Conservation (phyloP, 2,113 vertebrate genomes). For the Polyodon spathula region DNA sequence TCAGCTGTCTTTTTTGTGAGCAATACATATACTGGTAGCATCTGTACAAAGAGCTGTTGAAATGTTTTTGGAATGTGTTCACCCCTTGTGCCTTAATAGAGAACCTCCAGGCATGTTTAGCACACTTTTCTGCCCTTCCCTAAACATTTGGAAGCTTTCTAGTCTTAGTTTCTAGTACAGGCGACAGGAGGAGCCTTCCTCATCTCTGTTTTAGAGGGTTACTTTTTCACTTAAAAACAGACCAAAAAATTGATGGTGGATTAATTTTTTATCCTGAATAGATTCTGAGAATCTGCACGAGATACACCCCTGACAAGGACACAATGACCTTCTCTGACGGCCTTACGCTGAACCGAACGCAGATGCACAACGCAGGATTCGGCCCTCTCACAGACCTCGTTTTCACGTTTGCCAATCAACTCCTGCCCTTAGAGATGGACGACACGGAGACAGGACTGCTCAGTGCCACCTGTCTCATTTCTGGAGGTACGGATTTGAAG, state of each 20-base stretch:
- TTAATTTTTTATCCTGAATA: slow-evolving; percentile 27
- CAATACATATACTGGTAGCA: no score
- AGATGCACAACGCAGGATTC: slow-evolving; percentile 94
- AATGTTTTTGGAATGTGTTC: no score
- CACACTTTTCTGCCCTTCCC: no score
- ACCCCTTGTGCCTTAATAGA: no score
- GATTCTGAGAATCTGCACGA: slow-evolving; percentile 91
- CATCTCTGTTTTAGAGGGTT: no score
- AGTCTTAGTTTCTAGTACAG: no score
- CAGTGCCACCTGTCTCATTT: slow-evolving; percentile 92
- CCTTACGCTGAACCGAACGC: slow-evolving; percentile 85
- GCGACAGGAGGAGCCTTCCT: no score
- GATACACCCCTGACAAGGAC: slow-evolving; percentile 90
- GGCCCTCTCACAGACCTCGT: slow-evolving; percentile 87
- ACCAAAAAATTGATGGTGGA: neutral
- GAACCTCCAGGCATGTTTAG: no score
- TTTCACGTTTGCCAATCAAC: slow-evolving; percentile 89
- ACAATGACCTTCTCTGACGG: slow-evolving; percentile 95
- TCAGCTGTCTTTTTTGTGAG: no score
- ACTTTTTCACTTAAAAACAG: no score
- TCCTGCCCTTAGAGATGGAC: slow-evolving; percentile 91
- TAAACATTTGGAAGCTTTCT: no score
- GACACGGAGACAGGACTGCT: slow-evolving; percentile 91
- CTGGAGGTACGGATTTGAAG: slow-evolving; percentile 64
- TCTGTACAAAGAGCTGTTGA: no score